Percentiles rank a stretch among this genome's conserved stretches.
Evolutionary conservation across 2,888 invertebrate genomes (phyloP).

Genomic region (Hymenopus coronatus): DNA sequence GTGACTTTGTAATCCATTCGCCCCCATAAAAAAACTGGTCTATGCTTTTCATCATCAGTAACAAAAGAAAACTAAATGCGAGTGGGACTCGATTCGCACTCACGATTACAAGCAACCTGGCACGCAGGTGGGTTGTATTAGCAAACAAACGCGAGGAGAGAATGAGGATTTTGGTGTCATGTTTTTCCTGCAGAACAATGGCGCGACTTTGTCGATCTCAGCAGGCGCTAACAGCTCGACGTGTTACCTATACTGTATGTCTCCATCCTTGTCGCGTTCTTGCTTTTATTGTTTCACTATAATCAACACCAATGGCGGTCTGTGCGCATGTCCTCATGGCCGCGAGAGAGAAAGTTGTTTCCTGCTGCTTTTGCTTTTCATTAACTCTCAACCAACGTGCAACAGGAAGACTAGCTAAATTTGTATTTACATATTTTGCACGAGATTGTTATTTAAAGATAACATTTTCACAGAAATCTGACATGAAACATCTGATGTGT

Average conservation of each 20-base stretch:
- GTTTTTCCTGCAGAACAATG: not conserved
- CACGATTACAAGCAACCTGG: not conserved
- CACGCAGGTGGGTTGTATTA: not conserved
- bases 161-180: not conserved
- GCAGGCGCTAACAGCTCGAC: not conserved
- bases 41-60: too few relatives aligned
- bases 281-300: not conserved
- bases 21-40: too few relatives aligned
- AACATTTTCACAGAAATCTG: too few relatives aligned
- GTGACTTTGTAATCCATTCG: too few relatives aligned
- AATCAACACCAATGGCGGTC: not conserved
- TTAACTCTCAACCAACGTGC: not conserved
- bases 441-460: too few relatives aligned
- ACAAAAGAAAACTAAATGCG: too few relatives aligned
- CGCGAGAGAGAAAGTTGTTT: conserved; percentile 16
- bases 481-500: too few relatives aligned
- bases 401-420: not conserved
- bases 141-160: not conserved
- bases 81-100: not conserved
- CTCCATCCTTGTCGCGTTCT: not conserved
- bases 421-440: not conserved
- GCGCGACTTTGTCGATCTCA: not conserved
- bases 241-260: not conserved
- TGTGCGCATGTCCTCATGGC: not conserved
- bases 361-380: conserved; percentile 7